Conservation (phyloP, 2,113 vertebrate species). For the Melierax canorus region DNA sequence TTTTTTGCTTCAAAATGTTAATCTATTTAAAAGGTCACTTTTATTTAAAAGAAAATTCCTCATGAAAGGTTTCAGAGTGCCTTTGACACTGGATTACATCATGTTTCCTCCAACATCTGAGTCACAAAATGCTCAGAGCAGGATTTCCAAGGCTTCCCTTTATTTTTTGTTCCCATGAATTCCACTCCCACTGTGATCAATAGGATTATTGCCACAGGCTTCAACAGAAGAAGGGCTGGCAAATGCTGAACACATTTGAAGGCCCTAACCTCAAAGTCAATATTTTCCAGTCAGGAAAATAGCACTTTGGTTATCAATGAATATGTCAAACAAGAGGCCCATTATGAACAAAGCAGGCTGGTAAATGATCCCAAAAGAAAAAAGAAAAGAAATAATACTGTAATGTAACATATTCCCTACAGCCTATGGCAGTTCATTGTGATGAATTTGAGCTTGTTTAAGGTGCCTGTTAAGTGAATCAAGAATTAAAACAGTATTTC, state of each 20-base stretch:
- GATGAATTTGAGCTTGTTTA: not conserved
- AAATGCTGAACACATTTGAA: slow-evolving; percentile 3
- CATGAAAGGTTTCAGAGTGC: not conserved
- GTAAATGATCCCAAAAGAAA: not conserved
- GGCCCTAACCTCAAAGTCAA: slow-evolving; percentile 5
- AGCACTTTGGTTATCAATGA: not conserved
- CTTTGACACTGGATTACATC: slow-evolving; percentile 32
- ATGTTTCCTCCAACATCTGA: slow-evolving; percentile 32
- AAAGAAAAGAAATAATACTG: not conserved
- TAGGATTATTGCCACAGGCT: slow-evolving; percentile 1
- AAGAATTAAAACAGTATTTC: not conserved
- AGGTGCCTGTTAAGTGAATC: not conserved
- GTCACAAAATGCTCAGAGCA: slow-evolving; percentile 36
- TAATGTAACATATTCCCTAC: not conserved
- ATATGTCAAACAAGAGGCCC: not conserved
- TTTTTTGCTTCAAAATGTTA: not conserved
- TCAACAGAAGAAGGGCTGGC: not conserved
- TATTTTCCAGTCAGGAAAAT: not conserved
- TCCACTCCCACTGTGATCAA: not conserved
- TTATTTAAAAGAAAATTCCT: not conserved
- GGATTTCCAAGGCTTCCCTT: slow-evolving; percentile 21
- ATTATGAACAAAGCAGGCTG: not conserved
- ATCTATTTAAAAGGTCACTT: slow-evolving; percentile 32
- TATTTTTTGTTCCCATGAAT: not conserved
- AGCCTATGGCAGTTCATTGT: not conserved